phyloP scores from a whole-genome alignment of 2,113 vertebrate species.

The Pipra filicauda region DNA sequence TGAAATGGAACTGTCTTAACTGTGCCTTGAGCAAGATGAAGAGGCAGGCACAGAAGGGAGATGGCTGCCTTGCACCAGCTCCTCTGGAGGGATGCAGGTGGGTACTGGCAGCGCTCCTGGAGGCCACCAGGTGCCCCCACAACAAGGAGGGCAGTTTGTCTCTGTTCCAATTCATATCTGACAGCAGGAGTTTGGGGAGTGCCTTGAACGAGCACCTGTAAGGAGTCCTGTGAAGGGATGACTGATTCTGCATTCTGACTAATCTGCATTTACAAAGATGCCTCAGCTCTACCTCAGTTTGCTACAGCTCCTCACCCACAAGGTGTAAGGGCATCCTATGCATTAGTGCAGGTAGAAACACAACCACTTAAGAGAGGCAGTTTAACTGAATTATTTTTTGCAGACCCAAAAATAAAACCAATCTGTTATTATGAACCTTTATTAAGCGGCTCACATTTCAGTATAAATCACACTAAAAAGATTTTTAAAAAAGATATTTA shows the following conservation, averaged over 20 bases:
- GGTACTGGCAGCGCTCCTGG: background rate
- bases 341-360: constrained; percentile 56
- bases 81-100: background rate
- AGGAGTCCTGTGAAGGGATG: background rate
- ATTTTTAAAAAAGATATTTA: constrained; percentile 90
- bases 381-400: constrained; percentile 69
- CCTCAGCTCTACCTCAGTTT: constrained; percentile 3
- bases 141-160: background rate
- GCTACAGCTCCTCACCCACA: constrained; percentile 34
- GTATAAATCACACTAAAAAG: constrained; percentile 98
- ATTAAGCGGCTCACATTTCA: constrained; percentile 94
- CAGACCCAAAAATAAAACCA: constrained; percentile 76
- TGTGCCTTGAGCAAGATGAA: background rate
- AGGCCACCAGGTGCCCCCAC: background rate
- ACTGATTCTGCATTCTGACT: background rate
- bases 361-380: constrained; percentile 65
- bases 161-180: background rate
- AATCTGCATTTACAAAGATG: background rate
- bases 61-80: background rate
- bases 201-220: background rate
- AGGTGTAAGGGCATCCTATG: background rate
- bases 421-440: constrained; percentile 90
- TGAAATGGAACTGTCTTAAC: background rate
- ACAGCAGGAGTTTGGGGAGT: background rate
- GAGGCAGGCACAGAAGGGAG: background rate